A percentile compares a stretch with the other conserved stretches of the same genome.
phyloP scores from a whole-genome alignment of 2,888 invertebrate genomes.

The Lissocephala sabroskyi region DNA sequence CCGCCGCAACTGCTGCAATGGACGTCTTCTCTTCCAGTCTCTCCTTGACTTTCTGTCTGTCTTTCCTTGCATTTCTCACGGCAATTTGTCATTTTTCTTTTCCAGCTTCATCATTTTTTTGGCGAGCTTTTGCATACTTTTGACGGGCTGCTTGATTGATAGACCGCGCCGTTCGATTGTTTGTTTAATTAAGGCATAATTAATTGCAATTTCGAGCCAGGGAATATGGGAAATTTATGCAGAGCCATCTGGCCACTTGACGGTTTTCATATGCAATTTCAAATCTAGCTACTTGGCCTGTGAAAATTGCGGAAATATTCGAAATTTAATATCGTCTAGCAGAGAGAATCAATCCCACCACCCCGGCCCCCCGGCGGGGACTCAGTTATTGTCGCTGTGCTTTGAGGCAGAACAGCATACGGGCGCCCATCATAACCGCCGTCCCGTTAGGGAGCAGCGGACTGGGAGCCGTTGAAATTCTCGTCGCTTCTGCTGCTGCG shows the following conservation, averaged over 20 bases:
- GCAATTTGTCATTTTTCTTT: too few species aligned
- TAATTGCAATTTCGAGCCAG: too few species aligned
- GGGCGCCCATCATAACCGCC: background rate
- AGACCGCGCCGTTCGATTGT: conserved; percentile 9
- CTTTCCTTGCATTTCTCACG: too few species aligned
- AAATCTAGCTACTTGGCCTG: conserved; percentile 13
- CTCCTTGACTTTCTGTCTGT: background rate
- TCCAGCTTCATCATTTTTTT: too few species aligned
- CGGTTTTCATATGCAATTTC: background rate
- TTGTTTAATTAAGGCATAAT: too few species aligned
- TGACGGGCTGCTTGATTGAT: conserved; percentile 30
- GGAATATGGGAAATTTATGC: too few species aligned
- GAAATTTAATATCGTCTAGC: conserved; percentile 40
- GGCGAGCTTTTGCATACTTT: too few species aligned
- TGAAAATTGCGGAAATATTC: conserved; percentile 39
- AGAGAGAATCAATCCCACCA: conserved; percentile 30
- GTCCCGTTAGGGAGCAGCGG: too few species aligned
- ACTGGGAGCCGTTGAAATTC: background rate
- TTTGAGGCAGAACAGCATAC: background rate
- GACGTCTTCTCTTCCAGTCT: too few species aligned
- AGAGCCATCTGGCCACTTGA: background rate
- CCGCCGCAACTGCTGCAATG: too few species aligned
- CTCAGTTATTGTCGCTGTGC: background rate
- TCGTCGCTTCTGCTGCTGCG: background rate
- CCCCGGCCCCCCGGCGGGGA: too few species aligned